A percentile compares a stretch with the other conserved stretches of the same genome.
Evolutionary conservation across 2,113 vertebrate genomes (phyloP).

Genomic region (Dendrocopos noguchii): DNA sequence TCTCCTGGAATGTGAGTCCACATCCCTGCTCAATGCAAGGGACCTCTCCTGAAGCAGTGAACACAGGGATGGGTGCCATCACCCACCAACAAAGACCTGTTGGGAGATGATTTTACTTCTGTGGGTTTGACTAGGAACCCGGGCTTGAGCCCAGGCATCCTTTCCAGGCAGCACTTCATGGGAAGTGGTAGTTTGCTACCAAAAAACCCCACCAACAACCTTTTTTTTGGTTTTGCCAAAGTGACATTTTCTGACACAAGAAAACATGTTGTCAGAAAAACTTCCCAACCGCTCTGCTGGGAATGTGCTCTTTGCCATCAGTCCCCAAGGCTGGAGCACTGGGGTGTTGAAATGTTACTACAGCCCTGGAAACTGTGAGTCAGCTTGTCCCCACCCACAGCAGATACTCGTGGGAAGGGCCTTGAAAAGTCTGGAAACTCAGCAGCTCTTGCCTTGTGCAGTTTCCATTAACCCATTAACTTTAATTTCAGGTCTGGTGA

Average conservation of each 20-base stretch:
- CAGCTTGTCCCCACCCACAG: conserved; percentile 69
- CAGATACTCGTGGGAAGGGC: conserved; percentile 63
- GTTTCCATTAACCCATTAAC: conserved; percentile 57
- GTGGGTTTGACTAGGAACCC: not conserved
- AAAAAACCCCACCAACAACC: not conserved
- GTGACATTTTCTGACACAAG: conserved; percentile 20
- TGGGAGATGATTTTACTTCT: not conserved
- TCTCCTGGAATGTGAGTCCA: not conserved
- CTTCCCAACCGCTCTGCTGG: conserved; percentile 42
- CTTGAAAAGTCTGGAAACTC: conserved; percentile 50
- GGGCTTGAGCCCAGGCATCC: not conserved
- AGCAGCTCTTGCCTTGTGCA: not conserved
- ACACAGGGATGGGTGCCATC: not conserved
- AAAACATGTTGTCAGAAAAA: conserved; percentile 2
- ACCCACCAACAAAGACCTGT: accelerated
- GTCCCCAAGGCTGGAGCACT: conserved; percentile 53
- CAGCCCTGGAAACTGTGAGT: conserved; percentile 68
- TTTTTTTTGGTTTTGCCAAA: not conserved
- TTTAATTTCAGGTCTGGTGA: not conserved
- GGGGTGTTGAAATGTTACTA: conserved; percentile 62
- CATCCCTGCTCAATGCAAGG: not conserved
- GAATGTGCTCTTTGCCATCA: conserved; percentile 62
- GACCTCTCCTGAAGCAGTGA: not conserved
- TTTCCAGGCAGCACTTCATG: not conserved
- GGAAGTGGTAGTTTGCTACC: not conserved